Evolutionary conservation across 2,113 vertebrate species (phyloP).

Genomic region (Elephas maximus): DNA sequence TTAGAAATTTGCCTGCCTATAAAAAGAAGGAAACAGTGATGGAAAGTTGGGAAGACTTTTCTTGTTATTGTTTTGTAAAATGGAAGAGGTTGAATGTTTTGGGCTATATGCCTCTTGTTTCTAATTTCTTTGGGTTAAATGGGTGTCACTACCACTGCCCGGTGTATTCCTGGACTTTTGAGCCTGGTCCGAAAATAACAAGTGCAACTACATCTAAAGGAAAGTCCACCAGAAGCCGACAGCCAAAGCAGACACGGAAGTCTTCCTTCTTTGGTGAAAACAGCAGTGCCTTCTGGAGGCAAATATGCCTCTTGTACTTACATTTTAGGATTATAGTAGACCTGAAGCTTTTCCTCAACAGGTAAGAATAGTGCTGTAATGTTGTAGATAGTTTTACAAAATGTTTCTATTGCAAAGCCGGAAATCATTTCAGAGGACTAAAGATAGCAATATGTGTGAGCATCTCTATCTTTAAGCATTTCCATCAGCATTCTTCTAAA

Average conservation of each 20-base stretch:
- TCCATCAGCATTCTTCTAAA: conserved; percentile 18
- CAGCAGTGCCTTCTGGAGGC: conserved; percentile 63
- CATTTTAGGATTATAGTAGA: not conserved
- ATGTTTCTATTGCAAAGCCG: not conserved
- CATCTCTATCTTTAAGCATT: not conserved
- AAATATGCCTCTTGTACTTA: not conserved
- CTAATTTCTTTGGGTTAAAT: conserved; percentile 36
- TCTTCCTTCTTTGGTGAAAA: conserved; percentile 43
- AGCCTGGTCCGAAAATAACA: not conserved
- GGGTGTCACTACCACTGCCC: not conserved
- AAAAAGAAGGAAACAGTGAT: not conserved
- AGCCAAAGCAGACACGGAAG: not conserved
- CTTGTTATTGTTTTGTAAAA: not conserved
- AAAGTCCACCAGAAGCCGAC: not conserved
- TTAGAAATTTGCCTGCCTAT: not conserved
- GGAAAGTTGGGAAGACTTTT: conserved; percentile 1
- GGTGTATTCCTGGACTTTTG: not conserved
- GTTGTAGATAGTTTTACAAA: not conserved
- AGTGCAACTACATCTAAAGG: not conserved
- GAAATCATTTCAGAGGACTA: not conserved
- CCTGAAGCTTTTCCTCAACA: not conserved
- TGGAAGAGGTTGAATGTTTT: not conserved
- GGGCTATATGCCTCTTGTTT: not conserved
- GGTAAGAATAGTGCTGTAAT: not conserved
- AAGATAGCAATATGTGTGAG: not conserved